Conservation (phyloP, 2,888 invertebrate species). For the Elaeidobius kamerunicus region DNA sequence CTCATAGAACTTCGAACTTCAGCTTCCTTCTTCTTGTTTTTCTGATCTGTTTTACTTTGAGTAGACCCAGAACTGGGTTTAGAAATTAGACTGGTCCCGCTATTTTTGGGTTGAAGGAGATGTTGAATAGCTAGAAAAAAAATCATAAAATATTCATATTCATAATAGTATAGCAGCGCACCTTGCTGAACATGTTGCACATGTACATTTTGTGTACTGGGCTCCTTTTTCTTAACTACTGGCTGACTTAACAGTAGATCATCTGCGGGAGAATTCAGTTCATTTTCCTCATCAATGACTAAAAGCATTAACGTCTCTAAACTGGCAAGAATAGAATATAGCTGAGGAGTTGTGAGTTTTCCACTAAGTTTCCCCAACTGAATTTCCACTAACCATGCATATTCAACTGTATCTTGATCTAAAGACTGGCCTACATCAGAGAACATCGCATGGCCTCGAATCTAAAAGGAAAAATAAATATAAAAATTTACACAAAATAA, state of each 20-base stretch:
- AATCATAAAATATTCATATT: too few species aligned
- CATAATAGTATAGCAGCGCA: too few species aligned
- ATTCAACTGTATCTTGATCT: constrained; percentile 94
- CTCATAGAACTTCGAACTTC: constrained; percentile 31
- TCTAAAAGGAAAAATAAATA: constrained; percentile 46
- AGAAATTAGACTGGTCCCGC: constrained; percentile 33
- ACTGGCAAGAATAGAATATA: constrained; percentile 83
- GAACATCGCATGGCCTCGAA: constrained; percentile 95
- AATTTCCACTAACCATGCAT: constrained; percentile 95
- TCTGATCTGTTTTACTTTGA: constrained; percentile 28
- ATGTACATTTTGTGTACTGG: constrained; percentile 41
- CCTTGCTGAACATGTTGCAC: constrained; percentile 43
- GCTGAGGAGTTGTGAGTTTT: constrained; percentile 82
- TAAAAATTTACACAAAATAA: not conserved
- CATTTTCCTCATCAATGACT: constrained; percentile 86
- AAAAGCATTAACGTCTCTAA: constrained; percentile 86
- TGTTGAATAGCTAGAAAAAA: constrained; percentile 30
- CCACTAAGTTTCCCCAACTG: constrained; percentile 92
- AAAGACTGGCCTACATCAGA: constrained; percentile 86
- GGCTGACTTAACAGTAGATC: constrained; percentile 63
- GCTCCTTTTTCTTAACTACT: constrained; percentile 47
- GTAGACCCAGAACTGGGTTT: constrained; percentile 20
- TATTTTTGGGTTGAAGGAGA: constrained; percentile 41
- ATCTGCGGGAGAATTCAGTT: constrained; percentile 77
- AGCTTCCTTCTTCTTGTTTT: constrained; percentile 30